These are phyloP conservation scores for Oscheius sp. DNA, from an alignment of 2,888 invertebrate genomes.

Conservation along the genomic window DNA sequence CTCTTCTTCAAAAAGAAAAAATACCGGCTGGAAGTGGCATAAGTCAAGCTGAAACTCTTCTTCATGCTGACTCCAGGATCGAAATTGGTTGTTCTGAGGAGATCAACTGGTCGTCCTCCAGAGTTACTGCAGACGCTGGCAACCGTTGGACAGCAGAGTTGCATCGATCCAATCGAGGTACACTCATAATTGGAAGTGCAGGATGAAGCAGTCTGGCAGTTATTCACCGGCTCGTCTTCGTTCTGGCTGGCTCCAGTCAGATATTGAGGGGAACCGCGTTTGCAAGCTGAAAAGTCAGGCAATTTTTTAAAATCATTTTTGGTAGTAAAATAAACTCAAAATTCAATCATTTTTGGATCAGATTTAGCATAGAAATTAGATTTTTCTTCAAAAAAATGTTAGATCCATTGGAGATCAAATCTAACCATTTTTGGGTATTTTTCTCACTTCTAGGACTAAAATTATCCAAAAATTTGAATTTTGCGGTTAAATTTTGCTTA, in stretches of 20 bases:
- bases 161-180: constrained; percentile 66
- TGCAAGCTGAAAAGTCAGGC: constrained; percentile 61
- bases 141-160: constrained; percentile 67
- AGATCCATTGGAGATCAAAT: too few relatives aligned
- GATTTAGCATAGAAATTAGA: too few relatives aligned
- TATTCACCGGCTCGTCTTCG: constrained; percentile 67
- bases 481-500: too few relatives aligned
- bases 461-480: too few relatives aligned
- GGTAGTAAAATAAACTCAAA: too few relatives aligned
- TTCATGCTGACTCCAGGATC: constrained; percentile 66
- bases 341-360: too few relatives aligned
- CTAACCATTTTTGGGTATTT: too few relatives aligned
- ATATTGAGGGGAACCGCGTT: constrained; percentile 69
- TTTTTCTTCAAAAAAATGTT: too few relatives aligned
- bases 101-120: constrained; percentile 53
- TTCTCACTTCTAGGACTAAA: too few relatives aligned
- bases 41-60: constrained; percentile 60
- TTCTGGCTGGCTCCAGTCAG: constrained; percentile 59
- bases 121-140: constrained; percentile 60
- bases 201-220: constrained; percentile 66
- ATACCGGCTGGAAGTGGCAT: constrained; percentile 52
- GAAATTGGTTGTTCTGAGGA: constrained; percentile 58
- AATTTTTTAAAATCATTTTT: too few relatives aligned
- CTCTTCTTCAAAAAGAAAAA: not conserved
- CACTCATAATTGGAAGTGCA: constrained; percentile 68